Conservation (phyloP, 2,113 vertebrate genomes). For the Rhabdomys dilectus region DNA sequence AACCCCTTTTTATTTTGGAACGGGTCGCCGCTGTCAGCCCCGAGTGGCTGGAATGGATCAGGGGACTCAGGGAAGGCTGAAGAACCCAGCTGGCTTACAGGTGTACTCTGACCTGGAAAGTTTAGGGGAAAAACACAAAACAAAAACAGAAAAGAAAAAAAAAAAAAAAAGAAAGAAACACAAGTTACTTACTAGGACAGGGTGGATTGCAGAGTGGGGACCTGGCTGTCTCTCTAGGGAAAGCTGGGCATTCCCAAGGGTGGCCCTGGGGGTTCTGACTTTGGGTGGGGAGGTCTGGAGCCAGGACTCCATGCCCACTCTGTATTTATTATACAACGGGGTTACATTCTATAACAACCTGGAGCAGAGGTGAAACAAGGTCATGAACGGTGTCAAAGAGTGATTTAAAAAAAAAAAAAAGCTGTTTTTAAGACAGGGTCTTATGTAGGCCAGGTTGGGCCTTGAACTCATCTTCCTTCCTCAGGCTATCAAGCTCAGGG, state of each 20-base stretch:
- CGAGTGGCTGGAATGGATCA: slow-evolving; percentile 97
- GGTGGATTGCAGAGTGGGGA: slow-evolving; percentile 47
- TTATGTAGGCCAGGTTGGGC: neutral
- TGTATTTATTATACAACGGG: neutral
- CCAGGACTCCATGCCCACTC: neutral
- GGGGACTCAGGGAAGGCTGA: slow-evolving; percentile 92
- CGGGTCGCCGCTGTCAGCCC: slow-evolving; percentile 91
- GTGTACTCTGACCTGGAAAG: slow-evolving; percentile 96
- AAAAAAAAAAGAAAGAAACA: slow-evolving; percentile 65
- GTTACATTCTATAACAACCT: too few species aligned
- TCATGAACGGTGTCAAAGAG: neutral
- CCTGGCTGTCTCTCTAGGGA: slow-evolving; percentile 29
- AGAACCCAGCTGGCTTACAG: slow-evolving; percentile 92
- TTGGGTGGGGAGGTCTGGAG: neutral
- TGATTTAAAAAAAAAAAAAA: neutral
- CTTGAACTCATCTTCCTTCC: neutral
- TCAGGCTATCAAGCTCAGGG: neutral
- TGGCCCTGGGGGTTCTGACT: neutral
- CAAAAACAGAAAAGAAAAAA: slow-evolving; percentile 64
- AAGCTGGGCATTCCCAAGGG: neutral
- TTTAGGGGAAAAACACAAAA: slow-evolving; percentile 74
- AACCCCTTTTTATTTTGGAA: slow-evolving; percentile 96
- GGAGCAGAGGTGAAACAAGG: neutral
- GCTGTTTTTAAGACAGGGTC: neutral
- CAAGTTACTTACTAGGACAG: slow-evolving; percentile 85